Evolutionary conservation across 1,140 invertebrate species (phyloP).

Genomic region (Cephus cinctus): DNA sequence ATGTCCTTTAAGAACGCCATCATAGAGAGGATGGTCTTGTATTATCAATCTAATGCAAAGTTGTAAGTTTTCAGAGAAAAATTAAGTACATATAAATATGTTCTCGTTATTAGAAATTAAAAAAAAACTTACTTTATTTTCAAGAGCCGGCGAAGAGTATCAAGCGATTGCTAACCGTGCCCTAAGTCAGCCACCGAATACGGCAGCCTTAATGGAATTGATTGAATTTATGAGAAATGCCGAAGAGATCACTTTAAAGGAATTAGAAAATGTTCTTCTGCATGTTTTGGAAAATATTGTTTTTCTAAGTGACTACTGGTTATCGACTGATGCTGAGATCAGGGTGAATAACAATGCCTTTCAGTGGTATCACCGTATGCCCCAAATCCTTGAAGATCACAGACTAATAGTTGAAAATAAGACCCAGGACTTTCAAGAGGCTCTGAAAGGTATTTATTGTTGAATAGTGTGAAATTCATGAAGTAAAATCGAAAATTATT

Average conservation of each 20-base stretch:
- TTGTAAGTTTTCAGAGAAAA: slow-evolving; percentile 58
- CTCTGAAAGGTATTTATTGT: slow-evolving; percentile 60
- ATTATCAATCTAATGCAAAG: slow-evolving; percentile 75
- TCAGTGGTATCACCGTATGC: slow-evolving; percentile 80
- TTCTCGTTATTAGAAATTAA: slow-evolving; percentile 5
- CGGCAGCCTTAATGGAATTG: slow-evolving; percentile 80
- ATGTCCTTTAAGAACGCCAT: slow-evolving; percentile 69
- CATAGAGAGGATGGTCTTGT: slow-evolving; percentile 68
- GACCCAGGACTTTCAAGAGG: slow-evolving; percentile 83
- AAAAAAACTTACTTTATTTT: slow-evolving; percentile 35
- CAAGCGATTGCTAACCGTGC: slow-evolving; percentile 74
- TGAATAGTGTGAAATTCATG: no score
- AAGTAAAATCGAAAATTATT: no score
- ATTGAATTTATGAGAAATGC: slow-evolving; percentile 76
- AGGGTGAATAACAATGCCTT: slow-evolving; percentile 80
- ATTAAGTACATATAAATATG: slow-evolving; percentile 11
- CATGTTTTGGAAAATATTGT: slow-evolving; percentile 66
- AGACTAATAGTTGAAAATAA: slow-evolving; percentile 76
- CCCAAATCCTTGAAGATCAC: slow-evolving; percentile 78
- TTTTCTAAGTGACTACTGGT: slow-evolving; percentile 76
- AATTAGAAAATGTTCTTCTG: slow-evolving; percentile 76
- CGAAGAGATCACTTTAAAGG: slow-evolving; percentile 67
- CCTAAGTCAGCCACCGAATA: slow-evolving; percentile 76
- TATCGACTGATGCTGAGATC: slow-evolving; percentile 78
- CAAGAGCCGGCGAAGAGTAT: slow-evolving; percentile 80